Conservation (phyloP, 2,888 invertebrate species). For the Athrips mouffetella region DNA sequence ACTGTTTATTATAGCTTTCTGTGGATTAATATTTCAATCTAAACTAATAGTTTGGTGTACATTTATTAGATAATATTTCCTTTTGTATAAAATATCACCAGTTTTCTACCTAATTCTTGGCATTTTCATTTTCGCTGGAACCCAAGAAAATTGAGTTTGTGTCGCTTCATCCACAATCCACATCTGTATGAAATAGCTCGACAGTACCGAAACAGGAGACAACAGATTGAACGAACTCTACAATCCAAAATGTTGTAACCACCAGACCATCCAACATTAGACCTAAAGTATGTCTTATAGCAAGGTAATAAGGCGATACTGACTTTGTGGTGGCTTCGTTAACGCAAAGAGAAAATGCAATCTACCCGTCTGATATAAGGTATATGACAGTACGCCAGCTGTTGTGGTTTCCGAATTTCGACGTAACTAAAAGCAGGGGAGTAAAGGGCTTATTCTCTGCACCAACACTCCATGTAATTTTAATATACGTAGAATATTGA, state of each 20-base stretch:
- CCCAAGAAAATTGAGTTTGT: slow-evolving; percentile 59
- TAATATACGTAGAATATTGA: not conserved
- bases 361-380: slow-evolving; percentile 57
- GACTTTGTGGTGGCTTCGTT: slow-evolving; percentile 28
- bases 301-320: slow-evolving; percentile 2
- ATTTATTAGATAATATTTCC: too few species aligned
- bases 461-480: not conserved
- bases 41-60: too few species aligned
- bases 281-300: slow-evolving; percentile 6
- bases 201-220: slow-evolving; percentile 51
- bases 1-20: too few species aligned
- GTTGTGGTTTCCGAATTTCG: slow-evolving; percentile 71
- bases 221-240: slow-evolving; percentile 64
- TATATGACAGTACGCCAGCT: slow-evolving; percentile 53
- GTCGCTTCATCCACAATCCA: slow-evolving; percentile 53
- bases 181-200: slow-evolving; percentile 66
- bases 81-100: not conserved
- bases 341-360: slow-evolving; percentile 61
- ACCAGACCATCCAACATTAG: slow-evolving; percentile 26
- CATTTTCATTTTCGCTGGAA: slow-evolving; percentile 59
- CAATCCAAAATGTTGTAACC: slow-evolving; percentile 46
- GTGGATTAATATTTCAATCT: too few species aligned
- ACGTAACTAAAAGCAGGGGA: slow-evolving; percentile 66
- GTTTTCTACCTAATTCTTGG: slow-evolving; percentile 7
- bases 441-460: slow-evolving; percentile 35